These are phyloP conservation scores for Micoletzkya japonica DNA, from an alignment of 2,888 invertebrate genomes.

Conservation along the genomic window DNA sequence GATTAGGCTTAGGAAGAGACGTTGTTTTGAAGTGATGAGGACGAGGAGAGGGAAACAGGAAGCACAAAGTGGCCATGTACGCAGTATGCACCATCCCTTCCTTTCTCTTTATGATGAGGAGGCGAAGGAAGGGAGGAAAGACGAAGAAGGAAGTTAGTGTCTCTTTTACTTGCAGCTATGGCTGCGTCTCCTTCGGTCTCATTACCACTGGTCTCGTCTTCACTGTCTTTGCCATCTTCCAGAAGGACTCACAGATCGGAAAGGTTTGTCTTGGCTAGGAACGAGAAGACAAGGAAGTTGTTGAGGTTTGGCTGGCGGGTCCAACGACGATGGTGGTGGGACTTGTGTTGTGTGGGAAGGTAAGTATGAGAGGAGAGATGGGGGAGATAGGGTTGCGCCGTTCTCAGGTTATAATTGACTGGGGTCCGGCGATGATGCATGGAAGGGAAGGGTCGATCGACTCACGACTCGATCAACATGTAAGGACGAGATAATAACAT, in stretches of 20 bases:
- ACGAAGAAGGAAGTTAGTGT: no score
- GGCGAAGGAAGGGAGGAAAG: not conserved
- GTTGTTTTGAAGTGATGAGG: not conserved
- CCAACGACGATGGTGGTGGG: conserved; percentile 61
- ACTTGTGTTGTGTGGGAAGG: conserved; percentile 61
- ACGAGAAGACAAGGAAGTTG: no score
- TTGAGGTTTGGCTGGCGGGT: conserved; percentile 59
- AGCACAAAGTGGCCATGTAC: not conserved
- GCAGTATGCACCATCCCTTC: not conserved
- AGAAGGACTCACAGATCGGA: conserved; percentile 63
- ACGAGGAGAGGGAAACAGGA: not conserved
- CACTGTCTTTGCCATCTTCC: conserved; percentile 63
- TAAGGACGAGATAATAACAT: no score
- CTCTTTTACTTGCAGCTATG: conserved; percentile 55
- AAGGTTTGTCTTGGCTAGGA: conserved; percentile 37
- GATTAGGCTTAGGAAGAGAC: no score
- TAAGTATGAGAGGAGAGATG: conserved; percentile 22
- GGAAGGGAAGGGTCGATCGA: conserved; percentile 59
- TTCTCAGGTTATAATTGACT: conserved; percentile 58
- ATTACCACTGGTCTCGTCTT: conserved; percentile 63
- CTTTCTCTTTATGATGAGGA: not conserved
- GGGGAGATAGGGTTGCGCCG: not conserved
- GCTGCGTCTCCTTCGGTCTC: conserved; percentile 59
- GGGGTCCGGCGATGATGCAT: conserved; percentile 62
- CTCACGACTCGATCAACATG: conserved; percentile 51